Evolutionary conservation across 2,113 vertebrate genomes (phyloP).

Genomic region (Seriola dumerili): DNA sequence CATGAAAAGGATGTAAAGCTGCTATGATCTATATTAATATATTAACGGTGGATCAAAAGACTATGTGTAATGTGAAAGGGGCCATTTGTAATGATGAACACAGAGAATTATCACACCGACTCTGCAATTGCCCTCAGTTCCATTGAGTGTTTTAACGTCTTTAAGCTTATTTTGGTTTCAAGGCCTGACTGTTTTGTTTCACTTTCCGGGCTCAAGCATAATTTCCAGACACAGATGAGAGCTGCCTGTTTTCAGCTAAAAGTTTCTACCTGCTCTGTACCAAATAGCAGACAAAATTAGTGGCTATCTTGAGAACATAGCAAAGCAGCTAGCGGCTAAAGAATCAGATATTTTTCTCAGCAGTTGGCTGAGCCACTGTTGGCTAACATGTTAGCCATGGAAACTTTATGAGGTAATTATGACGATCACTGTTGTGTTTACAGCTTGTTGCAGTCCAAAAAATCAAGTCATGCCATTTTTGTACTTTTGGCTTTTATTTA

Average conservation of each 20-base stretch:
- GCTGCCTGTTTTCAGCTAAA: neutral
- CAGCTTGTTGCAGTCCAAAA: too few species aligned
- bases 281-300: neutral
- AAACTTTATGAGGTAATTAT: too few species aligned
- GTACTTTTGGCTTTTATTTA: too few species aligned
- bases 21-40: neutral
- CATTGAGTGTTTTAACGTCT: neutral
- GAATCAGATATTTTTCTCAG: neutral
- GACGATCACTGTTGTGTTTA: too few species aligned
- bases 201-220: neutral
- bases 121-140: neutral
- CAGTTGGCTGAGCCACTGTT: neutral
- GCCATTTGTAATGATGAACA: neutral
- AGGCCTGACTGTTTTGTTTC: neutral
- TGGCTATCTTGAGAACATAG: neutral
- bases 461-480: too few species aligned
- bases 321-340: neutral
- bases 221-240: neutral
- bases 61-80: neutral
- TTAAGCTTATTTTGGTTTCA: neutral
- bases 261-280: neutral
- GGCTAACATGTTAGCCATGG: too few species aligned
- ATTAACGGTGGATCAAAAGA: neutral
- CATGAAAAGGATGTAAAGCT: neutral
- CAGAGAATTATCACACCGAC: neutral